Evolutionary conservation across 2,888 invertebrate species (phyloP).

Genomic region (Crossocerus cetratus): DNA sequence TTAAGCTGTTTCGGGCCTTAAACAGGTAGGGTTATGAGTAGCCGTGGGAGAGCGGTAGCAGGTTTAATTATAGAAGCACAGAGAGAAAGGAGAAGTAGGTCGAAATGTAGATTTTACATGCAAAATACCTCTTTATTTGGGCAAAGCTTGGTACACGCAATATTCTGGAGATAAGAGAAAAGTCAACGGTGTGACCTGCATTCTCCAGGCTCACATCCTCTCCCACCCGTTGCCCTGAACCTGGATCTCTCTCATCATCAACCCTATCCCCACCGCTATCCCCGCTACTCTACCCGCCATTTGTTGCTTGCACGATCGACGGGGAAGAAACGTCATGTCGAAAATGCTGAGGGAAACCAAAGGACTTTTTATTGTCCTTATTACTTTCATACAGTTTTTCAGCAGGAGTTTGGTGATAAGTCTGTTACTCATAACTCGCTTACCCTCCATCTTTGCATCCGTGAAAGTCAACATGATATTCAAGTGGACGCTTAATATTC

Average conservation of each 20-base stretch:
- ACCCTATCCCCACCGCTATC: too few species aligned
- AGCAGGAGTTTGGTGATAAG: too few species aligned
- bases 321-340: background rate
- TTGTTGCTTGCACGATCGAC: background rate
- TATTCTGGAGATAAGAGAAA: constrained; percentile 3
- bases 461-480: too few species aligned
- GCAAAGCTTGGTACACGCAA: background rate
- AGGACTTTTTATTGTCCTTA: background rate
- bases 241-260: too few species aligned
- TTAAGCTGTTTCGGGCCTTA: too few species aligned
- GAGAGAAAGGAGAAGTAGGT: background rate
- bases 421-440: too few species aligned
- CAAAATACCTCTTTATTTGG: background rate
- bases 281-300: too few species aligned
- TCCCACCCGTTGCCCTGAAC: too few species aligned
- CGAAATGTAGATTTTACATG: background rate
- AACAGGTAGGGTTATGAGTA: too few species aligned
- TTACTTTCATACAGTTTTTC: background rate
- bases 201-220: too few species aligned
- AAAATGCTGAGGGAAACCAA: background rate
- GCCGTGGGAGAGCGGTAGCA: background rate
- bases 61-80: background rate
- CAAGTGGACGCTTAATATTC: too few species aligned
- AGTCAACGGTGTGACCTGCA: background rate
- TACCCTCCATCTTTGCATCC: too few species aligned